A percentile compares a stretch with the other conserved stretches of the same genome.
phyloP scores from a whole-genome alignment of 53 echinoderm and acorn worm species.

The Patiria pectinifera region DNA sequence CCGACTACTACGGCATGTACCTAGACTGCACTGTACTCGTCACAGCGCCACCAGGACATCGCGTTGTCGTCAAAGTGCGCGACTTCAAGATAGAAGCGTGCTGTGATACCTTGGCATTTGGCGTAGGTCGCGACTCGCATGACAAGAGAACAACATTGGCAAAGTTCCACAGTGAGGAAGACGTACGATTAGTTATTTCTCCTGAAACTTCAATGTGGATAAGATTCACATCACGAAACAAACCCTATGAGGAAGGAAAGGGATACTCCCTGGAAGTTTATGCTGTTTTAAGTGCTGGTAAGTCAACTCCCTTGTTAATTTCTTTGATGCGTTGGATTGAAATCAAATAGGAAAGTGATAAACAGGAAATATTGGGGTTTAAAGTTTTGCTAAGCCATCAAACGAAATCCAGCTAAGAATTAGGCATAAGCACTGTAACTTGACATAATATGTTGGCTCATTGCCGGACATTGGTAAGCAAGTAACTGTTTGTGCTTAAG shows the following conservation, averaged over 20 bases:
- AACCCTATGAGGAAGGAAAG: neutral
- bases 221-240: constrained; percentile 38
- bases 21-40: constrained; percentile 56
- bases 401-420: no score
- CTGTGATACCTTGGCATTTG: constrained; percentile 34
- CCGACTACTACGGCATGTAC: constrained; percentile 15
- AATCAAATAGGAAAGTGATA: no score
- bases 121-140: constrained; percentile 25
- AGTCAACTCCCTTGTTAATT: neutral
- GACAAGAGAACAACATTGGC: constrained; percentile 31
- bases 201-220: constrained; percentile 7
- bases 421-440: no score
- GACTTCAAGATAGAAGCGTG: neutral
- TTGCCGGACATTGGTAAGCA: no score
- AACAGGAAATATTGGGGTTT: no score
- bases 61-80: constrained; percentile 26
- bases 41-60: constrained; percentile 18
- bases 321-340: neutral
- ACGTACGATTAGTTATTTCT: neutral
- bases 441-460: no score
- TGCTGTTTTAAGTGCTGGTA: constrained; percentile 21
- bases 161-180: neutral
- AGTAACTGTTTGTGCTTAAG: no score
- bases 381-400: no score
- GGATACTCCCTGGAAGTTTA: constrained; percentile 45